phyloP scores from a whole-genome alignment of 2,797 vertebrate species.

The Leptodactylus fallax region DNA sequence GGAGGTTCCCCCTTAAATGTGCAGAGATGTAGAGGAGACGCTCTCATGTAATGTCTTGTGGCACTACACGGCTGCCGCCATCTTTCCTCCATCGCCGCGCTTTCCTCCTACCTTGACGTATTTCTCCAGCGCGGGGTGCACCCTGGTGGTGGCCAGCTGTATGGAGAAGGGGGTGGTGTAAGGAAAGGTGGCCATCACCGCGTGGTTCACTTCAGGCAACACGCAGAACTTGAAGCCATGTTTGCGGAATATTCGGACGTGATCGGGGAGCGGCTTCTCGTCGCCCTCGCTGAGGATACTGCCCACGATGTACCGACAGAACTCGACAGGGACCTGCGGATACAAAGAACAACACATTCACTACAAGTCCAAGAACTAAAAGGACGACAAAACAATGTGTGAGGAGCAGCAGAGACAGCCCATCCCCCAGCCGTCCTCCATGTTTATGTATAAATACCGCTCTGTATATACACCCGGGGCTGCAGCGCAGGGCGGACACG shows the following conservation, averaged over 20 bases:
- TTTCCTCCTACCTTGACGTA: slow-evolving; percentile 87
- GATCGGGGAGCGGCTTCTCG: slow-evolving; percentile 75
- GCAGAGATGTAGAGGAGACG: no score
- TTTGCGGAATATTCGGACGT: slow-evolving; percentile 82
- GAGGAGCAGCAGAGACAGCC: no score
- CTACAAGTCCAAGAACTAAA: no score
- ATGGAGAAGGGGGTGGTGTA: slow-evolving; percentile 81
- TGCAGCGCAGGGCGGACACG: neutral
- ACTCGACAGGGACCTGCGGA: slow-evolving; percentile 80
- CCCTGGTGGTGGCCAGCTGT: slow-evolving; percentile 79
- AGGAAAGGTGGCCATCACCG: slow-evolving; percentile 86
- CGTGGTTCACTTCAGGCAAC: slow-evolving; percentile 87
- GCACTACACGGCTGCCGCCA: neutral
- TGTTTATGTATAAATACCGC: neutral
- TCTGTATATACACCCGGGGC: neutral
- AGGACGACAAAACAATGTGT: no score
- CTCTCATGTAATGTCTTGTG: no score
- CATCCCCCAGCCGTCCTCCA: no score
- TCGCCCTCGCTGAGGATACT: slow-evolving; percentile 88
- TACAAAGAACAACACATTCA: no score
- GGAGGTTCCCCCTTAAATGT: no score
- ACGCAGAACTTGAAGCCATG: slow-evolving; percentile 88
- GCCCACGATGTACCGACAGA: slow-evolving; percentile 85
- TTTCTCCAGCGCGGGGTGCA: slow-evolving; percentile 82
- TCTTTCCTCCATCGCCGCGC: neutral